Base-by-base conservation (phyloP, 1,140 invertebrate species). In the Solen grandis region DNA sequence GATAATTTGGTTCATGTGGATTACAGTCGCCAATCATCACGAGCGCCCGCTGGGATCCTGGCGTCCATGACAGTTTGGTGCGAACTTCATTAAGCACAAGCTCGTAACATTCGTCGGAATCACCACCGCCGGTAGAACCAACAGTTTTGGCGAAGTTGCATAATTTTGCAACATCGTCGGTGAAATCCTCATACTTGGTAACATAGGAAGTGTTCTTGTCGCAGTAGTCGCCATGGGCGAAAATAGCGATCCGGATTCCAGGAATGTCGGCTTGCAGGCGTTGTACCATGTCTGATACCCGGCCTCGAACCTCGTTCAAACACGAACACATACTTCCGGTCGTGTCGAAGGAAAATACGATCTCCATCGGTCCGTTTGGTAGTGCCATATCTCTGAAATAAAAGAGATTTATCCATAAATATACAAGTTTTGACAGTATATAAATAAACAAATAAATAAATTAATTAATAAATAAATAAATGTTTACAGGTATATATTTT, bases 301-400 rank as follows among this genome's bases (percentile, higher is more conserved):
- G 82, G 2, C 88, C 84, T 33, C 89, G 72, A 10, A 91, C 86
- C 62, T 88, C 74, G 2, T 81, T 73, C 1, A 91, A 74, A 69
- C 84, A 90, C 14, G 72, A 65, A 35, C 31, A 83, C 90, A 91
- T 91, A 22, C 89, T 90, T 16, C 90, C 89, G 25, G 90, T 91
- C 2, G 90, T 91, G 70, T 91, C 90, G 63, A 91, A 91, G 5
- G 89, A 90, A 70, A 91, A 91, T 25, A 88, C 90, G 46, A 90
- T 87, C 62, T 91, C 90, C 33, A 88, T 82, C 52, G 83, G 84
- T 52, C 88, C 88, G 46, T 86, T 84, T 29, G 89, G 85, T 36
- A 83, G 83, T n/a, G 83, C 72, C 83, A 84, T 84, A 22, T 75
- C 19, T 33, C n/a, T n/a, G n/a, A n/a, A n/a, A n/a, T n/a, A n/a